Evolutionary conservation across 2,797 vertebrate species (phyloP).

Genomic region (Columba guinea): DNA sequence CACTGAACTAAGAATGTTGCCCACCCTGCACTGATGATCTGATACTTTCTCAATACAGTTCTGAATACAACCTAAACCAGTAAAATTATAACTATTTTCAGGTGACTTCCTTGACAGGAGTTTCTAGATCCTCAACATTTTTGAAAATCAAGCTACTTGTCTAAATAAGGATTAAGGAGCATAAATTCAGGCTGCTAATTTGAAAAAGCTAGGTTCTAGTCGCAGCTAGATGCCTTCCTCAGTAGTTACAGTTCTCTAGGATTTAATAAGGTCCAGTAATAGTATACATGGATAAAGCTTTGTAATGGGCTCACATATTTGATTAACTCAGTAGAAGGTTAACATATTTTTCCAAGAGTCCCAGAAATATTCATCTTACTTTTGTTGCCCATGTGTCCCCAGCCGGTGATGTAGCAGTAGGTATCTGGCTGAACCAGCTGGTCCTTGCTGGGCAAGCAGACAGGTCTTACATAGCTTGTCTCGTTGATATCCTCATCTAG

Average conservation of each 20-base stretch:
- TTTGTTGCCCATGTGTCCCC: constrained; percentile 95
- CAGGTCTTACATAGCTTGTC: constrained; percentile 87
- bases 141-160: background rate
- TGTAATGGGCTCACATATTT: background rate
- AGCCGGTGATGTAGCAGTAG: constrained; percentile 96
- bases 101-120: background rate
- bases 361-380: constrained; percentile 79
- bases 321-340: background rate
- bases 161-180: background rate
- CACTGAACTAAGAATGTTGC: background rate
- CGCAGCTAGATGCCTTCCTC: background rate
- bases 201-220: background rate
- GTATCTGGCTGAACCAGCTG: constrained; percentile 84
- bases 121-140: background rate
- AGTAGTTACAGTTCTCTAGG: background rate
- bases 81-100: background rate
- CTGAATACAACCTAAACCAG: background rate
- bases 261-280: background rate
- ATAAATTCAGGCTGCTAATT: background rate
- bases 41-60: background rate
- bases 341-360: background rate
- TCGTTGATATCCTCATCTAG: constrained; percentile 80
- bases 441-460: constrained; percentile 83
- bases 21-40: background rate
- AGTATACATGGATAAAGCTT: background rate